Evolutionary conservation across 1,140 invertebrate species (phyloP), one percentile per base, ranked within the genome.

Genomic region (Tribolium castaneum): DNA sequence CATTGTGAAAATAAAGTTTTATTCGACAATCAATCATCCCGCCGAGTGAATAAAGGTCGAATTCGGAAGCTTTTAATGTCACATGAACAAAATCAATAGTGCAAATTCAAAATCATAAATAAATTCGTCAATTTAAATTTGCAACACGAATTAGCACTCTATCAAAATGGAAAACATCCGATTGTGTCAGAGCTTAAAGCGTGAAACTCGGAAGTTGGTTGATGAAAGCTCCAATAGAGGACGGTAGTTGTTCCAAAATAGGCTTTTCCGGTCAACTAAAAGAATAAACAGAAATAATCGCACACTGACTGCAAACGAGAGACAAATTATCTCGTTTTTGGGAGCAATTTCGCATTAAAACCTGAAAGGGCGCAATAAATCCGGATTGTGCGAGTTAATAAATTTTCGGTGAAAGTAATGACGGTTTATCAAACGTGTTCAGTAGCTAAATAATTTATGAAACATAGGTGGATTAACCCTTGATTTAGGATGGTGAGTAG

Each of bases 391-490:
- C 70, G 10, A 54, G 59, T 66, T 72, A 54, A 54, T 72, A 72
- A 72, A 72, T 72, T 54, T 72, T 34, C 35, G 70, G 13, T 16
- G 45, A 50, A 72, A 50, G 59, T 66, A 80, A 80, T 80, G 79
- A 80, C 77, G 56, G 77, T 78, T 80, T 78, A 78, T 78, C 71
- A 78, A 80, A 77, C 75, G 78, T 70, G 54, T 59, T 70, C 72
- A 71, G 59, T 75, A 62, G 54, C 50, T 79, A 80, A 80, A 78
- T 80, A 78, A 80, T 80, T 80, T 80, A 80, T 80, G 80, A 79
- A 80, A 79, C 80, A 75, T 79, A 80, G 80, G 80, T 80, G 80
- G 80, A 80, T 80, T 80, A 80, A 80, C 59, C 80, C 74, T 74
- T 80, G 80, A 80, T 80, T 80, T 80, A 80, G 80, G 73, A 77